Base-by-base conservation (phyloP, 2,888 invertebrate species). In the Mythimna ferrago region DNA sequence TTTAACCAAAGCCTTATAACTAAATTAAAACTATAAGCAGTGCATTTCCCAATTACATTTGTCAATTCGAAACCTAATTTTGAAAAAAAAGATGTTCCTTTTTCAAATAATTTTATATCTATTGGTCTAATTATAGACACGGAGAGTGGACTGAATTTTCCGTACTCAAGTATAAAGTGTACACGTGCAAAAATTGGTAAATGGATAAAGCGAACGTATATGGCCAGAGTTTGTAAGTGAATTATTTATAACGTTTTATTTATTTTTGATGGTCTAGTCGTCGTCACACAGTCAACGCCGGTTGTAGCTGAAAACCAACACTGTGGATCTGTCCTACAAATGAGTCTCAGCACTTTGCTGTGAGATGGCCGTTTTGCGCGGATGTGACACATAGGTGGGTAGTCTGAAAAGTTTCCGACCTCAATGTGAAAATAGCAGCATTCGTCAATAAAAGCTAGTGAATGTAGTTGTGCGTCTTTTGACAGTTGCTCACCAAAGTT, bases 41-140 rank as follows among this genome's bases (percentile, higher is more conserved):
- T 79, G 65, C 80, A 48, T 74, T 83, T 74, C 61, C 6, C 56
- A 71, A 71, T 68, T 81, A 80, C 74, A 71, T 58, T 60, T 38
- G 60, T 65, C 69, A 65, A 63, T 57, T 48, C 9, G 9, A 61
- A 64, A 53, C 11, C 2, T 48, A 41, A 10, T 48, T 58, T 26
- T 44, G 35, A 54, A 35, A 56, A 35, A 58, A 61, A 16, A 60
- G 26, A 16, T 10, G 44, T 41, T 66, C 41, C n/a, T 53, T 79
- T 74, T 53, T 61, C n/a, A 67, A 62, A 21, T 58, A 38, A 19
- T 41, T 64, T 19, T 11, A 10, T 65, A 61, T 7, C n/a, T 32
- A 78, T 68, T 73, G 26, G 61, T 77, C 84, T 84, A 58, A 19
- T 35, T 32, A 35, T 35, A 57, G 7, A 58, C 32, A 35, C 35